A percentile compares a stretch with the other conserved stretches of the same genome.
Conservation (phyloP, 2,888 invertebrate genomes). For the Gymnosoma rotundatum region DNA sequence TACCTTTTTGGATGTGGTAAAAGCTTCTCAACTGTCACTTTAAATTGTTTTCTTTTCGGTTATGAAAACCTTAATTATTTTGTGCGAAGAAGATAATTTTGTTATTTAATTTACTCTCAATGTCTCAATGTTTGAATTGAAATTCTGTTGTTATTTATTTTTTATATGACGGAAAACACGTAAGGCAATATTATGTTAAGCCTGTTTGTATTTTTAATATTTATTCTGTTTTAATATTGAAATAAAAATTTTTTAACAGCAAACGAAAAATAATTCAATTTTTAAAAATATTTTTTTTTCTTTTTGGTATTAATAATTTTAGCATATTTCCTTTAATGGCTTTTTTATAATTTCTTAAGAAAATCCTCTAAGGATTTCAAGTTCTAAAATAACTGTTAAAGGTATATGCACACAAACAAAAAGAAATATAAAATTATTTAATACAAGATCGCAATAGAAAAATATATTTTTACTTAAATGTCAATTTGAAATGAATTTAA, state of each 20-base stretch:
- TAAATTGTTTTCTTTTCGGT: constrained; percentile 3
- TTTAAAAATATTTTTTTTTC: background rate
- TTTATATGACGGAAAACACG: constrained; percentile 20
- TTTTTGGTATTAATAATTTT: too few species aligned
- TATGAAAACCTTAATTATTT: background rate
- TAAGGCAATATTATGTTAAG: background rate
- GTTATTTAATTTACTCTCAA: background rate
- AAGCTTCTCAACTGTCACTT: background rate
- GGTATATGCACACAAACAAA: background rate
- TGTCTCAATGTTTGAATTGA: background rate
- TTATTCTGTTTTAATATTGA: background rate
- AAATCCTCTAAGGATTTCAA: background rate
- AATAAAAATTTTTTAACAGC: background rate
- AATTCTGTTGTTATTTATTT: background rate
- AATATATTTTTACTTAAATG: background rate
- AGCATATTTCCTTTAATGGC: background rate
- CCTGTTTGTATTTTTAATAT: background rate
- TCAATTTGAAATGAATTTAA: constrained; percentile 17
- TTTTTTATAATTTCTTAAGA: background rate
- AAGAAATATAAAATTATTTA: background rate
- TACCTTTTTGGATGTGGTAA: background rate
- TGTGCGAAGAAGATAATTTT: background rate
- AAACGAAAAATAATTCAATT: background rate
- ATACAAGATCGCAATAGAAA: background rate
- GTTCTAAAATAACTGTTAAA: background rate